Conservation (phyloP, 2,888 invertebrate species). For the Ellobium chinense region DNA sequence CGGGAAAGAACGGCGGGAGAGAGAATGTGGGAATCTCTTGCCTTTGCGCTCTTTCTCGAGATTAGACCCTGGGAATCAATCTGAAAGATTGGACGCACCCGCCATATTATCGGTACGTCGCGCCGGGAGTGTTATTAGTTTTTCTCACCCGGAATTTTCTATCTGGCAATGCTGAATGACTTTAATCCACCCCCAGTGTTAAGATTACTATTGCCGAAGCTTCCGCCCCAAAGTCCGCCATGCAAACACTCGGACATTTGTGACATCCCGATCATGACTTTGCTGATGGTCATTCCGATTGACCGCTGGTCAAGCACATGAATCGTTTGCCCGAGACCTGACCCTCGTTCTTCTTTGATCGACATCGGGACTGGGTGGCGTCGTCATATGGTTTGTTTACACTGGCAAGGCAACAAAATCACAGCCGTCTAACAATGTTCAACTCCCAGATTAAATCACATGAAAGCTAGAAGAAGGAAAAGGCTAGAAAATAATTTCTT, state of each 20-base stretch:
- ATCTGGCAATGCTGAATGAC: neutral
- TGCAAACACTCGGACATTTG: conserved; percentile 17
- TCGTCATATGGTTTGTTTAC: neutral
- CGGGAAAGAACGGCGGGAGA: neutral
- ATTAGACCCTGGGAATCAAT: neutral
- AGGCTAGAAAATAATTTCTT: too few relatives aligned
- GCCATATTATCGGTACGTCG: neutral
- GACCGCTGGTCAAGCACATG: neutral
- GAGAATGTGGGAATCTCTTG: conserved; percentile 13
- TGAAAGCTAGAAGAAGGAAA: too few relatives aligned
- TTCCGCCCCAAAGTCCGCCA: neutral
- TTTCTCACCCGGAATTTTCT: neutral
- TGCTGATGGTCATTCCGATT: neutral
- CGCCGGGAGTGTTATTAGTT: neutral
- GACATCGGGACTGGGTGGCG: neutral
- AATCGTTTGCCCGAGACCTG: neutral
- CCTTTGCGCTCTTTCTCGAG: neutral
- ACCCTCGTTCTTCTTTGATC: neutral
- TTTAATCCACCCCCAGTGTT: neutral
- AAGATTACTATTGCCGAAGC: conserved; percentile 2
- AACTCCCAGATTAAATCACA: too few relatives aligned
- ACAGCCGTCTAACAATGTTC: too few relatives aligned
- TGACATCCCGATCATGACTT: neutral
- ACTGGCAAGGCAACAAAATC: neutral
- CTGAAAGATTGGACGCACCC: conserved; percentile 2